phyloP scores from a whole-genome alignment of 2,113 vertebrate genomes.

The Centropus bengalensis region DNA sequence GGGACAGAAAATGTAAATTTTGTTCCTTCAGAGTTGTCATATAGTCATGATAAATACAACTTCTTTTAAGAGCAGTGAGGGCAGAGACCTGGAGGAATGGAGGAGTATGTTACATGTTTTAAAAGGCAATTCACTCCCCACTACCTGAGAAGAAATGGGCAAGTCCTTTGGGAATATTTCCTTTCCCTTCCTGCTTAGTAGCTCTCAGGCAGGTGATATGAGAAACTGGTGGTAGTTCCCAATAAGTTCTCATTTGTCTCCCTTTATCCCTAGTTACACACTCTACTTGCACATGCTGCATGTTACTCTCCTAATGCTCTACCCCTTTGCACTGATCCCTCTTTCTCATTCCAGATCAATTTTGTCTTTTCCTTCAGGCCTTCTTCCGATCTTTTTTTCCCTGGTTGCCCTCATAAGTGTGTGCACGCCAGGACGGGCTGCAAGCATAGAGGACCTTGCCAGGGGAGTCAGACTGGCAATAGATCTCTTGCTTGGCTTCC shows the following conservation, averaged over 20 bases:
- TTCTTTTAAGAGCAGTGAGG: neutral
- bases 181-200: neutral
- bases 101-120: neutral
- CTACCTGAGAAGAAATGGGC: neutral
- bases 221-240: neutral
- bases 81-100: neutral
- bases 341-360: neutral
- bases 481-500: neutral
- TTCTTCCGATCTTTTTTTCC: neutral
- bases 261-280: neutral
- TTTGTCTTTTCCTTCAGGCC: neutral
- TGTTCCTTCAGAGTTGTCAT: neutral
- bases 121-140: neutral
- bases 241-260: neutral
- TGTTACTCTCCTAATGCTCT: rapidly evolving
- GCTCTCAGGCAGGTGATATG: neutral
- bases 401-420: neutral
- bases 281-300: neutral
- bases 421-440: neutral
- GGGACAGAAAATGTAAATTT: neutral
- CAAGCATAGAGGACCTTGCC: neutral
- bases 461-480: neutral
- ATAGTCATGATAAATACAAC: neutral
- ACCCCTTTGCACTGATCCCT: neutral
- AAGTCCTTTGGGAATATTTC: neutral